Evolutionary conservation across 2,888 invertebrate species (phyloP).

Genomic region (Coenonympha glycerion): DNA sequence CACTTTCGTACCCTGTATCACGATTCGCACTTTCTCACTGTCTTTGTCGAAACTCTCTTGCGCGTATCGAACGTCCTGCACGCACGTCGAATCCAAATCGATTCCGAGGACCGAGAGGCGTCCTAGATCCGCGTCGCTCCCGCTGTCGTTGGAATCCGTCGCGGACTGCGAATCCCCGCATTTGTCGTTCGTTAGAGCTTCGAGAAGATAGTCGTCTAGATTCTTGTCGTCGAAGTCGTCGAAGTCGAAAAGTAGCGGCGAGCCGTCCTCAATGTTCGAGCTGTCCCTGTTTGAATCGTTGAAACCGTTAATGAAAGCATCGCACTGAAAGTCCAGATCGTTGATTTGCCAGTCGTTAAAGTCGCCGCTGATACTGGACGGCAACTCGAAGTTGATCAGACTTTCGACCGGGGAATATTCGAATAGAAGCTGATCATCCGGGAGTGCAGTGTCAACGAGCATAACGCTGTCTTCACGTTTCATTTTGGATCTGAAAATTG

Average conservation of each 20-base stretch:
- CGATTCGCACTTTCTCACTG: constrained; percentile 27
- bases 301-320: constrained; percentile 55
- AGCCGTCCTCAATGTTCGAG: constrained; percentile 42
- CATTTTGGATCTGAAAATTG: constrained; percentile 51
- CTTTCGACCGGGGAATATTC: constrained; percentile 67
- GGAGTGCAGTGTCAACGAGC: constrained; percentile 53
- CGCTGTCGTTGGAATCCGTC: constrained; percentile 41
- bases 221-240: constrained; percentile 56
- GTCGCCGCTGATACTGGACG: constrained; percentile 45
- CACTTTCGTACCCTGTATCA: constrained; percentile 37
- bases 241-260: constrained; percentile 56
- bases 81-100: constrained; percentile 42
- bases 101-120: constrained; percentile 40
- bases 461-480: constrained; percentile 51
- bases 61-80: constrained; percentile 44
- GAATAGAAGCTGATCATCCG: constrained; percentile 59
- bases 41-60: constrained; percentile 32
- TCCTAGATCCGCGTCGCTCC: constrained; percentile 36
- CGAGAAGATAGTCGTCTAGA: constrained; percentile 60
- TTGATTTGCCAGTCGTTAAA: constrained; percentile 54
- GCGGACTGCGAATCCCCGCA: constrained; percentile 48
- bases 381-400: constrained; percentile 66
- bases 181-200: constrained; percentile 52
- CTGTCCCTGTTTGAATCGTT: constrained; percentile 49
- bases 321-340: constrained; percentile 61